phyloP scores from a whole-genome alignment of 2,113 vertebrate species.

The Callipepla squamata region DNA sequence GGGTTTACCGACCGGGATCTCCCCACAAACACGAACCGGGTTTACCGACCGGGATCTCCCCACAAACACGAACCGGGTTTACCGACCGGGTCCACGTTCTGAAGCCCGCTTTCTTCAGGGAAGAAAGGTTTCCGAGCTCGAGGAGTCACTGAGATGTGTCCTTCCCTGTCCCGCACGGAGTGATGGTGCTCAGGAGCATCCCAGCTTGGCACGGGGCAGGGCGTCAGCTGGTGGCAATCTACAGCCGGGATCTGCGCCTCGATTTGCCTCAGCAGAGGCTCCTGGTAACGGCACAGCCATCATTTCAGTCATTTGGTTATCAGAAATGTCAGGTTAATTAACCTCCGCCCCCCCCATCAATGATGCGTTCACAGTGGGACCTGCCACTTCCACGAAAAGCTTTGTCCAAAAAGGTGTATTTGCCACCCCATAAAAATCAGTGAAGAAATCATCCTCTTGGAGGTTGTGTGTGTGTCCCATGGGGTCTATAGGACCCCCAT shows the following conservation, averaged over 20 bases:
- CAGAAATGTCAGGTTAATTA: conserved; percentile 19
- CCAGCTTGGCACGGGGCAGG: neutral
- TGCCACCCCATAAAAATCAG: neutral
- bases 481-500: accelerated
- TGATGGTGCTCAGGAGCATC: neutral
- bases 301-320: neutral
- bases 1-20: neutral
- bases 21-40: neutral
- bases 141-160: neutral
- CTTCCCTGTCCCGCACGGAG: neutral
- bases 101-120: neutral
- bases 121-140: accelerated
- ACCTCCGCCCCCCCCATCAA: neutral
- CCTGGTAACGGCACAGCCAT: neutral
- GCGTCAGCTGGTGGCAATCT: neutral
- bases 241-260: neutral
- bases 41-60: too few species aligned
- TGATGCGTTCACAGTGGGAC: neutral
- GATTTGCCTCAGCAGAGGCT: neutral
- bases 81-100: accelerated
- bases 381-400: neutral
- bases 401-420: neutral
- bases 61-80: neutral
- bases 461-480: neutral
- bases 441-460: accelerated